phyloP scores from a whole-genome alignment of 2,797 vertebrate genomes.

The Decapterus maruadsi region DNA sequence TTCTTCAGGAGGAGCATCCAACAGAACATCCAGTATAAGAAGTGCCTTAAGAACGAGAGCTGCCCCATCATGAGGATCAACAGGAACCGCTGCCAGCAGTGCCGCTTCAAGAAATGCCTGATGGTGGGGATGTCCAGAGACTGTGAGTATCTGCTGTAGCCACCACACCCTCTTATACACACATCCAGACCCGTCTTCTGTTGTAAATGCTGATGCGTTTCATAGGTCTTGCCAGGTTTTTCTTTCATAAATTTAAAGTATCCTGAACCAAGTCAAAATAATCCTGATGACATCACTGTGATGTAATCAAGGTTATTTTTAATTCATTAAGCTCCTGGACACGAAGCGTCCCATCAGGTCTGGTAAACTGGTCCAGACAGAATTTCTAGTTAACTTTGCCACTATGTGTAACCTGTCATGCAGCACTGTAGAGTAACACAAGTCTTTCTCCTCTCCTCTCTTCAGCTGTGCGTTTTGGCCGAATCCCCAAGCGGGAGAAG shows the following conservation, averaged over 20 bases:
- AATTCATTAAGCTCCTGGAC: no score
- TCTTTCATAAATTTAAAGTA: not conserved
- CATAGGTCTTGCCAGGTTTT: not conserved
- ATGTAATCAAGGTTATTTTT: not conserved
- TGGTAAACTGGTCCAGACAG: not conserved
- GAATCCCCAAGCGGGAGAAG: slow-evolving; percentile 97
- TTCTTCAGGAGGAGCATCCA: slow-evolving; percentile 98
- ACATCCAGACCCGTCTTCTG: not conserved
- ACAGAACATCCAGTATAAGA: slow-evolving; percentile 99
- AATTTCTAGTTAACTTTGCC: no score
- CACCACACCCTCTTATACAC: not conserved
- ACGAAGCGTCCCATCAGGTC: not conserved
- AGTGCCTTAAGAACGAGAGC: slow-evolving; percentile 97
- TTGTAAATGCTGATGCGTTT: not conserved
- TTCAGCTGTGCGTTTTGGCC: slow-evolving; percentile 93
- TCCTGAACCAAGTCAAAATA: not conserved
- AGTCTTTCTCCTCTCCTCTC: slow-evolving; percentile 41
- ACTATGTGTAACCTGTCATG: no score
- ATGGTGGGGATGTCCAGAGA: slow-evolving; percentile 97
- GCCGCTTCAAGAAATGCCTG: slow-evolving; percentile 97
- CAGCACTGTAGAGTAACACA: not conserved
- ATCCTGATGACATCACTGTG: not conserved
- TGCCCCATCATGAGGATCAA: slow-evolving; percentile 98
- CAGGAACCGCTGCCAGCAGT: slow-evolving; percentile 97
- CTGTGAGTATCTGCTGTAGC: slow-evolving; percentile 82